phyloP scores from a whole-genome alignment of 2,797 vertebrate species.

The Brotula barbata region DNA sequence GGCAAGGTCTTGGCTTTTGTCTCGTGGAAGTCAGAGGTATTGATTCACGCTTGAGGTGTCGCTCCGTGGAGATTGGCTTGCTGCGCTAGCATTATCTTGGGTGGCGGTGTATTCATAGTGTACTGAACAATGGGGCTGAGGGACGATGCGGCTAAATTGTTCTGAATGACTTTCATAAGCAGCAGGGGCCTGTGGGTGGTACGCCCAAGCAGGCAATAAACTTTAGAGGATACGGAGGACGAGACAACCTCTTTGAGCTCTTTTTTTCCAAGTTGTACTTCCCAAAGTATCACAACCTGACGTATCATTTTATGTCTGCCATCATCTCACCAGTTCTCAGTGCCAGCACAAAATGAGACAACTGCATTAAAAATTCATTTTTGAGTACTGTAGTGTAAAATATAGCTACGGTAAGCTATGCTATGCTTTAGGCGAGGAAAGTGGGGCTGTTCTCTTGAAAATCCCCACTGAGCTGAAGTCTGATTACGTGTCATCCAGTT shows the following conservation, averaged over 20 bases:
- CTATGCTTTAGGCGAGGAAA: no score
- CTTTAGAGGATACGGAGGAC: constrained; percentile 62
- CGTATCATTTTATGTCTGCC: constrained; percentile 4
- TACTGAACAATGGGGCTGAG: constrained; percentile 65
- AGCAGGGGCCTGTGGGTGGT: constrained; percentile 64
- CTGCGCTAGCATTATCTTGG: constrained; percentile 66
- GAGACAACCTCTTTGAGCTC: constrained; percentile 36
- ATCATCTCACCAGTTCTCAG: constrained; percentile 13
- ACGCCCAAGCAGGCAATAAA: constrained; percentile 50
- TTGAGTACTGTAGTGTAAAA: not conserved
- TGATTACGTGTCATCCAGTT: not conserved
- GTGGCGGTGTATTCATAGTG: constrained; percentile 71
- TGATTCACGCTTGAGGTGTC: constrained; percentile 75
- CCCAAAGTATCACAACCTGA: constrained; percentile 10
- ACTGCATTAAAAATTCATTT: not conserved
- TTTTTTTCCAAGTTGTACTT: constrained; percentile 29
- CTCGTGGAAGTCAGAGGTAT: constrained; percentile 74
- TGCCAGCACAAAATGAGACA: not conserved
- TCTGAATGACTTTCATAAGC: constrained; percentile 75
- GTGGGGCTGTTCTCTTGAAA: no score
- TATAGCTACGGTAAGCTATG: no score
- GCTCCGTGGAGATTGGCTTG: constrained; percentile 68
- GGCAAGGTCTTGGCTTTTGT: constrained; percentile 76
- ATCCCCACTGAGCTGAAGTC: not conserved
- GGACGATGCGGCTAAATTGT: constrained; percentile 66